phyloP scores from a whole-genome alignment of 1,140 invertebrate species.

The Akabosia matsudoensis region DNA sequence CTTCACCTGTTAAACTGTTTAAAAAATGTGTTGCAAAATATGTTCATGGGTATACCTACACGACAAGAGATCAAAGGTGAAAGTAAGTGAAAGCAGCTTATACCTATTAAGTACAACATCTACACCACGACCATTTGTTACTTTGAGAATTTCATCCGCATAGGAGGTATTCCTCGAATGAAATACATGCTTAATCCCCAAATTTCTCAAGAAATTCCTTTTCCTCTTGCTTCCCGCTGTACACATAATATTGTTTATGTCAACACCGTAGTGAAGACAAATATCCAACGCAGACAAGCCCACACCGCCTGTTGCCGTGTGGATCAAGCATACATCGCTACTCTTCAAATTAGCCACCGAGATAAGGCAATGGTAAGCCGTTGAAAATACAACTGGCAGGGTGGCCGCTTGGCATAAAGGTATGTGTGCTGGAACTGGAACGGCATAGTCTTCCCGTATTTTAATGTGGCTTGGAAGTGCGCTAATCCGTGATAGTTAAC shows the following conservation, averaged over 20 bases:
- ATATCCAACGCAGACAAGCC: constrained; percentile 13
- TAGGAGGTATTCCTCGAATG: not conserved
- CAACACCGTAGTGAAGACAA: not conserved
- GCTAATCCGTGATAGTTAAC: too few relatives aligned
- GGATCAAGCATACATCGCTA: not conserved
- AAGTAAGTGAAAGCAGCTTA: too few relatives aligned
- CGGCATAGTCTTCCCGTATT: not conserved
- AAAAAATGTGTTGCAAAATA: not conserved
- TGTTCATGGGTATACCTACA: too few relatives aligned
- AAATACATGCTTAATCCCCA: constrained; percentile 5
- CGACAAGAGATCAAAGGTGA: too few relatives aligned
- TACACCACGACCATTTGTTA: constrained; percentile 3
- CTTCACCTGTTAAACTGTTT: constrained; percentile 22
- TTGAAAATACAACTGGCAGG: not conserved
- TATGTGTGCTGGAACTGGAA: not conserved
- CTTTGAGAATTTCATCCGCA: constrained; percentile 6
- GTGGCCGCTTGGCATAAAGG: not conserved
- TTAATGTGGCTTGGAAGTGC: not conserved
- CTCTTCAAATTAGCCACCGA: not conserved
- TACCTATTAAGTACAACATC: not conserved
- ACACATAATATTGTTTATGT: not conserved
- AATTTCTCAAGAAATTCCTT: not conserved
- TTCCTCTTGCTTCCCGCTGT: not conserved
- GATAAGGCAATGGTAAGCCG: not conserved
- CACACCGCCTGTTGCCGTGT: constrained; percentile 24